Evolutionary conservation across 2,113 vertebrate genomes (phyloP).

Genomic region (Gopherus flavomarginatus): DNA sequence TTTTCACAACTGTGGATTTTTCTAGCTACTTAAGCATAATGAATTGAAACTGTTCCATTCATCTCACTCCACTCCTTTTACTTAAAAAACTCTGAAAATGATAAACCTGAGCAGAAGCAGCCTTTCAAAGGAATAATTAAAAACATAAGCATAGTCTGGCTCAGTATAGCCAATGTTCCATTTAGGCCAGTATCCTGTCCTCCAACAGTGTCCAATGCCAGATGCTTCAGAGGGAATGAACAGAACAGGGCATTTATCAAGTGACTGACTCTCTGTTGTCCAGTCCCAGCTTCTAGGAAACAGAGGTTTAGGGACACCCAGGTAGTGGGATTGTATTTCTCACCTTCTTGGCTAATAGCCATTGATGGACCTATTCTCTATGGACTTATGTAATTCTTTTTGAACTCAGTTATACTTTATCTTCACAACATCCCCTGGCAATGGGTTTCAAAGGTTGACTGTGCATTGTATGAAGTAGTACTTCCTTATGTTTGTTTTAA

Average conservation of each 20-base stretch:
- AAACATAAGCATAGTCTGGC: neutral
- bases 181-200: neutral
- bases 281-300: neutral
- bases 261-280: neutral
- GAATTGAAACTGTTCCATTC: neutral
- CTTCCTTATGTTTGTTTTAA: neutral
- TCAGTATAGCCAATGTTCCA: neutral
- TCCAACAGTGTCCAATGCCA: neutral
- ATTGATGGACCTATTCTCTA: neutral
- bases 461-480: neutral
- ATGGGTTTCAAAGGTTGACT: neutral
- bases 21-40: neutral
- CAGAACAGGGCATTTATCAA: neutral
- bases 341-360: neutral
- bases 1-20: neutral
- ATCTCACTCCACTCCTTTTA: neutral
- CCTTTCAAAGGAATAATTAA: neutral
- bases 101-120: neutral
- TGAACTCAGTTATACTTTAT: neutral
- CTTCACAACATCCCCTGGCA: neutral
- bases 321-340: neutral
- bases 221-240: neutral
- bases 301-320: neutral
- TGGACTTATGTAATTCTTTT: neutral
- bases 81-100: neutral